phyloP scores from a whole-genome alignment of 30 jellyfish, hydroid and myxozoan genomes.

The Cassiopea xamachana region DNA sequence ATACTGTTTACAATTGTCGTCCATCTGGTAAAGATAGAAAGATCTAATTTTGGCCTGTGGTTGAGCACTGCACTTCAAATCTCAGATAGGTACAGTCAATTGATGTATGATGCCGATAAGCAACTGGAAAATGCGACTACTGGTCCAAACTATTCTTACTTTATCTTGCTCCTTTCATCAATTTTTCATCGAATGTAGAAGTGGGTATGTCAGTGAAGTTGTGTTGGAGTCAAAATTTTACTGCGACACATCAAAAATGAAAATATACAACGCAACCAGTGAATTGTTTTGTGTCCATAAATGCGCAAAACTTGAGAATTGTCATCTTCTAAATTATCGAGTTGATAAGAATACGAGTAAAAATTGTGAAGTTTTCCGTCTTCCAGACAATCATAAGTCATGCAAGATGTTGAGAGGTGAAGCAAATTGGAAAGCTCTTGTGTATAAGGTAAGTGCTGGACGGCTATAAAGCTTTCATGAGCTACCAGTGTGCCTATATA shows the following conservation, averaged over 20 bases:
- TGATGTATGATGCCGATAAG: background rate
- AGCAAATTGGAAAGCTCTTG: slow-evolving; percentile 31
- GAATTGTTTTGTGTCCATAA: slow-evolving; percentile 35
- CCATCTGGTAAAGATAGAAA: too few relatives aligned
- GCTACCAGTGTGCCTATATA: too few relatives aligned
- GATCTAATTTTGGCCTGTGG: too few relatives aligned
- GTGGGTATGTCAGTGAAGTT: slow-evolving; percentile 17
- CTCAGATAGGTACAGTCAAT: too few relatives aligned
- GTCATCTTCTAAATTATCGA: slow-evolving; percentile 34
- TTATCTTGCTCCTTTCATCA: background rate
- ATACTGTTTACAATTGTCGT: too few relatives aligned
- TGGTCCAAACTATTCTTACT: background rate
- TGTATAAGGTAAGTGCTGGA: slow-evolving; percentile 11
- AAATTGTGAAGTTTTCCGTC: slow-evolving; percentile 24
- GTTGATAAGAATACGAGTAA: background rate
- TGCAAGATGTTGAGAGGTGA: slow-evolving; percentile 10
- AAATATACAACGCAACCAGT: background rate
- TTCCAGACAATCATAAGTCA: slow-evolving; percentile 20
- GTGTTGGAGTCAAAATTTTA: background rate
- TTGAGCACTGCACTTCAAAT: too few relatives aligned
- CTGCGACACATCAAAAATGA: slow-evolving; percentile 12
- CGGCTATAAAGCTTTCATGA: background rate
- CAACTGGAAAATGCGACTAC: background rate
- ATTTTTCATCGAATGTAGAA: background rate
- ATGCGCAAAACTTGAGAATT: slow-evolving; percentile 13